phyloP scores from a whole-genome alignment of 2,113 vertebrate genomes.

The Colaptes auratus region DNA sequence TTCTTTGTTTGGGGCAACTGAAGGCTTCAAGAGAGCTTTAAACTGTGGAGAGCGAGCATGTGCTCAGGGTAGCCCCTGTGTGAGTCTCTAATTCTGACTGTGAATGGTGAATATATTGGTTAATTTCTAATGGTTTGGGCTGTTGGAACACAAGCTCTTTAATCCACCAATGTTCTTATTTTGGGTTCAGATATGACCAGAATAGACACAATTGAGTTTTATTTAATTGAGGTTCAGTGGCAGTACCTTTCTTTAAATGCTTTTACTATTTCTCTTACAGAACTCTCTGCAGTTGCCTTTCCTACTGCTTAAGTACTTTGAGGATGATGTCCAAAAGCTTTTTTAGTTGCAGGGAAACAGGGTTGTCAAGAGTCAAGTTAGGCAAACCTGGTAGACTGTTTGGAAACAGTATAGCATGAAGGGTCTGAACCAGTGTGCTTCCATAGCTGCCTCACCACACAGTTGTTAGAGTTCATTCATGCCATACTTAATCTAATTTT shows the following conservation, averaged over 20 bases:
- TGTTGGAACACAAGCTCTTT: neutral
- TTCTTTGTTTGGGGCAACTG: neutral
- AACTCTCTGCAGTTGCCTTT: neutral
- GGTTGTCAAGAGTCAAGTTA: neutral
- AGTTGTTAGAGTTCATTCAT: neutral
- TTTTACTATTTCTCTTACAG: neutral
- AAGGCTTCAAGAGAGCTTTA: neutral
- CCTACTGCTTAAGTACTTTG: neutral
- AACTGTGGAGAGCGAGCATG: rapidly evolving
- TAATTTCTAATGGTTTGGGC: neutral
- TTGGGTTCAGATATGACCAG: neutral
- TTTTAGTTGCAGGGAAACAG: neutral
- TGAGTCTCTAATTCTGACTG: neutral
- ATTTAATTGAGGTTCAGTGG: neutral
- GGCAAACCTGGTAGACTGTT: neutral
- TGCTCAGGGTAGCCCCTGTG: neutral
- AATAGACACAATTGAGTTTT: neutral
- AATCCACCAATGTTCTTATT: neutral
- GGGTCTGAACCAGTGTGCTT: neutral
- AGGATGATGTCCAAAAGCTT: neutral
- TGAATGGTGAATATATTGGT: neutral
- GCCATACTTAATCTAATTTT: neutral
- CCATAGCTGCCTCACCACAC: neutral
- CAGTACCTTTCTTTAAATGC: neutral
- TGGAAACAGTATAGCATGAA: neutral